Evolutionary conservation across 1,140 invertebrate species (phyloP).

Genomic region (Hormaphis cornu): DNA sequence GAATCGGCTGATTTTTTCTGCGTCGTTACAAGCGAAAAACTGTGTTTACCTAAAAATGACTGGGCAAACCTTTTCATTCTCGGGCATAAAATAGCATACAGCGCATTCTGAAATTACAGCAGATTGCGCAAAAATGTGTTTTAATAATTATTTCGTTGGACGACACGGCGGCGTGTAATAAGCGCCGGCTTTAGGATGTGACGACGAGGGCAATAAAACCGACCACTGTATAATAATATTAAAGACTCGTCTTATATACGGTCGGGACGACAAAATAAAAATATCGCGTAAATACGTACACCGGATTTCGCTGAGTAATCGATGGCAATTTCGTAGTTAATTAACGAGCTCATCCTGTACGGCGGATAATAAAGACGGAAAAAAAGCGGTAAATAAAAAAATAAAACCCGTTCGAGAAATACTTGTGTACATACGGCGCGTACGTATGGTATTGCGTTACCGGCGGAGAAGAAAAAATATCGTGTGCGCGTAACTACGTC

Average conservation of each 20-base stretch:
- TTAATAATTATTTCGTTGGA: no score
- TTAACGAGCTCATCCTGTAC: conserved; percentile 23
- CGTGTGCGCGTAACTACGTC: conserved; percentile 19
- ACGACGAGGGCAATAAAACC: not conserved
- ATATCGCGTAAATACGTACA: not conserved
- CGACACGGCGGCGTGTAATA: no score
- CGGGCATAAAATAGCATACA: no score
- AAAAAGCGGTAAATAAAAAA: not conserved
- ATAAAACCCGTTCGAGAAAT: conserved; percentile 16
- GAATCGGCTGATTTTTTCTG: no score
- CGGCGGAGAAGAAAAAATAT: not conserved
- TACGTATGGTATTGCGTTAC: not conserved
- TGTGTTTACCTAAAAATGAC: no score
- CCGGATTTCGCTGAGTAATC: conserved; percentile 9
- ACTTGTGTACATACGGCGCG: not conserved
- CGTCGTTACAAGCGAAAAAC: no score
- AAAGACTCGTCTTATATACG: not conserved
- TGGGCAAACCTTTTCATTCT: no score
- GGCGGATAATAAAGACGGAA: not conserved
- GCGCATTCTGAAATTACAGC: no score
- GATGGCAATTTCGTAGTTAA: conserved; percentile 9
- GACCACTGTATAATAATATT: no score
- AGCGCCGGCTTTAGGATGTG: no score
- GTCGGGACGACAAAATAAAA: not conserved
- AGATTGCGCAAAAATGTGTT: no score